Percentiles rank a stretch among this genome's conserved stretches.
Evolutionary conservation across 2,888 invertebrate genomes (phyloP).

Genomic region (Maniola hyperantus): DNA sequence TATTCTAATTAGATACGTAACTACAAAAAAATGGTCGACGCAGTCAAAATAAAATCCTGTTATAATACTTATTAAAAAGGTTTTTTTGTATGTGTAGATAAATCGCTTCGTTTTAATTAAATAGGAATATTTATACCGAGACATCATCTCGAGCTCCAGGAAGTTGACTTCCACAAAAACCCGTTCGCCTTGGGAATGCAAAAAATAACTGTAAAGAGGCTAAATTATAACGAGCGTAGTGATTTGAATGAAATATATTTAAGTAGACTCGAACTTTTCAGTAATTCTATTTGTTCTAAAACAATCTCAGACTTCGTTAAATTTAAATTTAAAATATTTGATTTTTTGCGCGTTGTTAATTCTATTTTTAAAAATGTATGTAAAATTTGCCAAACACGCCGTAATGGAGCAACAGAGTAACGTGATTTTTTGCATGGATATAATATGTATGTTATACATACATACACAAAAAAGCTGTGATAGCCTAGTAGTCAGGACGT

Average conservation of each 20-base stretch:
- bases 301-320: background rate
- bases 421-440: no score
- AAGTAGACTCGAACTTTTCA: background rate
- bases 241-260: slow-evolving; percentile 14
- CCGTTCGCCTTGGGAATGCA: slow-evolving; percentile 31
- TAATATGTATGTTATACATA: no score
- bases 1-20: background rate
- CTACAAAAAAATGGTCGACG: background rate
- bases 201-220: slow-evolving; percentile 19
- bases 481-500: no score
- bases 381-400: no score
- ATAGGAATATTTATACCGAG: slow-evolving; percentile 20
- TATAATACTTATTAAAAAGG: background rate
- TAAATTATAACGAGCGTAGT: background rate
- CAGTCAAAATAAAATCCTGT: slow-evolving; percentile 3
- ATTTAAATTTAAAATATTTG: background rate
- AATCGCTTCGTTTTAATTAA: slow-evolving; percentile 27
- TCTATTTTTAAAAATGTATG: background rate
- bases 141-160: slow-evolving; percentile 22
- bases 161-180: slow-evolving; percentile 34
- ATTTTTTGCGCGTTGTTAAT: background rate
- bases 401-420: no score
- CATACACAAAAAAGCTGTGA: no score
- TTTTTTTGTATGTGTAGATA: slow-evolving; percentile 15
- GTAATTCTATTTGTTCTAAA: background rate